phyloP scores from a whole-genome alignment of 2,888 invertebrate species.

The Drosophila heteroneura region DNA sequence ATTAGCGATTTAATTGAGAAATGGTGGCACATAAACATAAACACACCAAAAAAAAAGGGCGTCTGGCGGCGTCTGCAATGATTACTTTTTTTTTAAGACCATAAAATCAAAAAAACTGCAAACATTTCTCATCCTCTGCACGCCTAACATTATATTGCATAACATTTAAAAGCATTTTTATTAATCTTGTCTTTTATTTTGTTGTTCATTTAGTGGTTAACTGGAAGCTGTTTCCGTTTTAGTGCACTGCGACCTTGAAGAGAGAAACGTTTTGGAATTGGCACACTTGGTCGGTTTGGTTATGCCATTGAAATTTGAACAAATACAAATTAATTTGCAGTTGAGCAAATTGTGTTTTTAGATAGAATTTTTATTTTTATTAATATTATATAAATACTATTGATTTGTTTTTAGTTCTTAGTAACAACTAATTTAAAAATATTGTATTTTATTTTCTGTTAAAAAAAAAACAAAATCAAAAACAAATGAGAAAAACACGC shows the following conservation, averaged over 20 bases:
- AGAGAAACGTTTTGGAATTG: conserved; percentile 65
- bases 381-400: conserved; percentile 64
- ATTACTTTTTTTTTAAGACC: conserved; percentile 17
- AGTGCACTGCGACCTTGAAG: conserved; percentile 53
- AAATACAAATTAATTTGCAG: conserved; percentile 66
- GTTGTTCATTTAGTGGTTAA: conserved; percentile 81
- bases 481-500: conserved; percentile 23
- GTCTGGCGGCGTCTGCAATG: conserved; percentile 39
- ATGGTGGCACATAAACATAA: conserved; percentile 48
- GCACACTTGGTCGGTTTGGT: conserved; percentile 60
- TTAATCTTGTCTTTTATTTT: conserved; percentile 31
- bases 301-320: conserved; percentile 74
- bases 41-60: conserved; percentile 26
- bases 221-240: conserved; percentile 84
- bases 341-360: conserved; percentile 74
- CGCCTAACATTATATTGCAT: conserved; percentile 44
- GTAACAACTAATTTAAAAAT: conserved; percentile 66
- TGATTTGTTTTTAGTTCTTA: conserved; percentile 78
- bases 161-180: conserved; percentile 15
- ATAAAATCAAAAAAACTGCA: conserved; percentile 36
- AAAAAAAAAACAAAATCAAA: conserved; percentile 10
- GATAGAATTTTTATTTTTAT: conserved; percentile 83
- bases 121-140: conserved; percentile 66
- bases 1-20: conserved; percentile 36
- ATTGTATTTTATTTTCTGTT: conserved; percentile 47